A percentile compares a stretch with the other conserved stretches of the same genome.
Conservation (phyloP, 2,113 vertebrate genomes). For the Vidua macroura region DNA sequence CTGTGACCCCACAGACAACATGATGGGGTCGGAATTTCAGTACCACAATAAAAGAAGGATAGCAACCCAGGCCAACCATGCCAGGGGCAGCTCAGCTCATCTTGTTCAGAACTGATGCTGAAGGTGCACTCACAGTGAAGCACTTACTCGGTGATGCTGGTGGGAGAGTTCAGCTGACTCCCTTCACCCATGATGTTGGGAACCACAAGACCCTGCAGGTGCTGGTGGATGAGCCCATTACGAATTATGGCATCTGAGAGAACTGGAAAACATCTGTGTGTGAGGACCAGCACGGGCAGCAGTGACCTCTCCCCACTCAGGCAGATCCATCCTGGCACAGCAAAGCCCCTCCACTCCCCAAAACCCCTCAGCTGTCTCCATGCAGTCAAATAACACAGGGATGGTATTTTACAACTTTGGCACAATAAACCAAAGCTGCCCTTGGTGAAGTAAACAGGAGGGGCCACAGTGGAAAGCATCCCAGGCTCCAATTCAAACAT, state of each 20-base stretch:
- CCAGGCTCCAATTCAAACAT: fast-evolving
- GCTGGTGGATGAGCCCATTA: background rate
- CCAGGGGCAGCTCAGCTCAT: background rate
- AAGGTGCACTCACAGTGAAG: background rate
- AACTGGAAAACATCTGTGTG: background rate
- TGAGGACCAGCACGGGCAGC: background rate
- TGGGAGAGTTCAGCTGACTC: background rate
- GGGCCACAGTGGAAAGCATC: background rate
- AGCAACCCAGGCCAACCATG: fast-evolving
- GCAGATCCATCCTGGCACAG: background rate
- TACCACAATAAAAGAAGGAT: fast-evolving
- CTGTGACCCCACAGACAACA: background rate
- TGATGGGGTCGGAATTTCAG: background rate
- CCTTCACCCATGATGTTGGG: slow-evolving; percentile 37
- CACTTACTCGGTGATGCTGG: slow-evolving; percentile 48
- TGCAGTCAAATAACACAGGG: background rate
- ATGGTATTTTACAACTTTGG: fast-evolving
- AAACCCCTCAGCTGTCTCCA: background rate
- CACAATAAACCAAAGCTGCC: background rate
- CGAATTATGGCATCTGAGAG: background rate
- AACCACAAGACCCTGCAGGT: slow-evolving; percentile 7
- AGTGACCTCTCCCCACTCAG: fast-evolving
- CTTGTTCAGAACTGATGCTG: background rate
- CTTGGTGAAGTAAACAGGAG: background rate
- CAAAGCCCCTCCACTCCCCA: background rate